Evolutionary conservation across 2,113 vertebrate genomes (phyloP), one percentile per base, ranked within the genome.

Genomic region (Amblyopsis rosae): DNA sequence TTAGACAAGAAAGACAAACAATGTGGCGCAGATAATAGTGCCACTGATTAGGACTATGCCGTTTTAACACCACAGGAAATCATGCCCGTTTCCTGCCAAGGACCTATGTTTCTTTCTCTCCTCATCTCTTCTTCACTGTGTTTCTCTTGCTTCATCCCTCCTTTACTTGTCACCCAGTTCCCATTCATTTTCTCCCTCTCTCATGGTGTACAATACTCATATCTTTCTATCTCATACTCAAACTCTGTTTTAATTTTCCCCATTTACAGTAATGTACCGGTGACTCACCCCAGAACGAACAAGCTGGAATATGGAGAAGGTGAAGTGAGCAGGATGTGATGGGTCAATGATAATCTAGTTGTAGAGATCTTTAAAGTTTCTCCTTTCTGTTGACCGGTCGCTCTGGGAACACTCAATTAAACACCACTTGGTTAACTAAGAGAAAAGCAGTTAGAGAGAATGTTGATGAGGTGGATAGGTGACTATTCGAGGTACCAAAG

Each of bases 31-130:
- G 85, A 87, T 87, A 85, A 86, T 57, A 56, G 57, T 45, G 10
- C 51, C 17, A 45, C 84, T 86, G 88, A 88, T 89, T 89, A 84
- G 79, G 62, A 67, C 55, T 64, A 35, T 65, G 53, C 54, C 77
- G 60, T 70, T 63, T 62, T 77, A 82, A 73, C 69, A 49, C 60
- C 53, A 70, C 88, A 89, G 90, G 88, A 92, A 92, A 84, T 86
- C 60, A 41, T 84, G 82, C 77, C 83, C 84, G 85, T 82, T 91
- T 93, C 89, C 91, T 91, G 84, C 66, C 64, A 85, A 79, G 68
- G 76, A 59, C 32, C 13, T 53, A 17, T 13, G 71, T 16, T 77
- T 59, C 13, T 11, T 15, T 15, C 9, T 51, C 49, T 49, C 48
- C 12, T 51, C 49, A 12, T 51, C 49, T 51, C 13, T 51, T 11